Conservation (phyloP, 2,113 vertebrate genomes). For the Pseudolaguvia tuberculata region DNA sequence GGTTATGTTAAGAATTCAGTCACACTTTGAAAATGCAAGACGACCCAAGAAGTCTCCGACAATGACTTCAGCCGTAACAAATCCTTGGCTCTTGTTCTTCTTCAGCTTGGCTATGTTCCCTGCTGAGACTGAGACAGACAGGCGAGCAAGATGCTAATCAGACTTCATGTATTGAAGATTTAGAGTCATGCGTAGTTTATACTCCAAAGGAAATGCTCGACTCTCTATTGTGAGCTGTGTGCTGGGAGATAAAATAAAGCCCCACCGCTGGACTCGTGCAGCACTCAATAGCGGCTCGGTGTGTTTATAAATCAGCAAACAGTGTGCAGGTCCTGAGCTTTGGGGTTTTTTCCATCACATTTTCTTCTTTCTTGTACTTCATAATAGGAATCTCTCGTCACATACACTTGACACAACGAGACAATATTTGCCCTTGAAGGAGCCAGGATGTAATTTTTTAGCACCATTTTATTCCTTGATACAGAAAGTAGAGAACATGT, state of each 20-base stretch:
- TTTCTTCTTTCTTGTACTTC: neutral
- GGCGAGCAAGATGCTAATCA: conserved; percentile 17
- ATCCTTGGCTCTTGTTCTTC: neutral
- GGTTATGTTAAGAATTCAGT: conserved; percentile 16
- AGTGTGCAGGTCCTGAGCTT: neutral
- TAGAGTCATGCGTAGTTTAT: conserved; percentile 7
- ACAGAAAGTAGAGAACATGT: conserved; percentile 15
- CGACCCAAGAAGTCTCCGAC: neutral
- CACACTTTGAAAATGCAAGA: neutral
- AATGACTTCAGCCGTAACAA: conserved; percentile 9
- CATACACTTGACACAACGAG: conserved; percentile 1
- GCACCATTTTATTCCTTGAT: neutral
- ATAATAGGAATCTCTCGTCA: conserved; percentile 24
- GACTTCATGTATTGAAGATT: neutral
- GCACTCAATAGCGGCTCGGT: neutral
- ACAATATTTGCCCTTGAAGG: conserved; percentile 5
- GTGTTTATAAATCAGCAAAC: conserved; percentile 1
- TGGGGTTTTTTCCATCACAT: neutral
- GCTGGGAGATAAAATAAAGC: neutral
- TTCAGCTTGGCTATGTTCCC: neutral
- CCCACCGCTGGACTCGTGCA: neutral
- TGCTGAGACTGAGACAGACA: neutral
- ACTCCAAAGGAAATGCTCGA: neutral
- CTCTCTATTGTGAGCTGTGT: neutral
- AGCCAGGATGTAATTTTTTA: conserved; percentile 7